phyloP scores from a whole-genome alignment of 2,797 vertebrate genomes.

The Triplophysa yarkandensis region DNA sequence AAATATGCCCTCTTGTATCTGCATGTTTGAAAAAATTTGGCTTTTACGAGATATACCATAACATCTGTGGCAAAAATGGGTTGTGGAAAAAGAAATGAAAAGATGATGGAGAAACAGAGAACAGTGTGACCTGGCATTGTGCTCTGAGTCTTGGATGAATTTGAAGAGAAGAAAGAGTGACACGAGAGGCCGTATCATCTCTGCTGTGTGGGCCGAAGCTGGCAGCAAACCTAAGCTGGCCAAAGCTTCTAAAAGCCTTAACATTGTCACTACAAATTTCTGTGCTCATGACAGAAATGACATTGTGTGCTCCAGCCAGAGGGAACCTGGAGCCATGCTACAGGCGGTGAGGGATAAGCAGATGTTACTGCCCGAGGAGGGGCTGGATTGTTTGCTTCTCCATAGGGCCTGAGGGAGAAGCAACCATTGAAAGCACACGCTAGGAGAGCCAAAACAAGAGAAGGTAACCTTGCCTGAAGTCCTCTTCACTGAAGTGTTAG shows the following conservation, averaged over 20 bases:
- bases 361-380: constrained; percentile 79
- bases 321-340: constrained; percentile 78
- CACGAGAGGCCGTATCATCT: constrained; percentile 61
- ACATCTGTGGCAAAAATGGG: neutral
- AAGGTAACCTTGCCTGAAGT: constrained; percentile 79
- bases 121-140: constrained; percentile 43
- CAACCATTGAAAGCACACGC: constrained; percentile 73
- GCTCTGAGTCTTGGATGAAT: constrained; percentile 51
- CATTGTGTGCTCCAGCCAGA: constrained; percentile 78
- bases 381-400: constrained; percentile 62
- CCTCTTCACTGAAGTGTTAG: constrained; percentile 49
- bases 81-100: constrained; percentile 8
- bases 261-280: constrained; percentile 82
- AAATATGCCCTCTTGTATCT: no score
- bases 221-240: constrained; percentile 62
- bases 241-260: constrained; percentile 66
- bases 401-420: constrained; percentile 55
- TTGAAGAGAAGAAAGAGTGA: constrained; percentile 52
- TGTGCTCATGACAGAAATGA: constrained; percentile 81
- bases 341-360: constrained; percentile 80
- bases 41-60: neutral
- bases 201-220: constrained; percentile 58
- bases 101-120: constrained; percentile 27
- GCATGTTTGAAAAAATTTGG: no score
- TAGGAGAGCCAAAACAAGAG: constrained; percentile 76